Evolutionary conservation across 2,797 vertebrate genomes (phyloP).

Genomic region (Myiothlypis coronata): DNA sequence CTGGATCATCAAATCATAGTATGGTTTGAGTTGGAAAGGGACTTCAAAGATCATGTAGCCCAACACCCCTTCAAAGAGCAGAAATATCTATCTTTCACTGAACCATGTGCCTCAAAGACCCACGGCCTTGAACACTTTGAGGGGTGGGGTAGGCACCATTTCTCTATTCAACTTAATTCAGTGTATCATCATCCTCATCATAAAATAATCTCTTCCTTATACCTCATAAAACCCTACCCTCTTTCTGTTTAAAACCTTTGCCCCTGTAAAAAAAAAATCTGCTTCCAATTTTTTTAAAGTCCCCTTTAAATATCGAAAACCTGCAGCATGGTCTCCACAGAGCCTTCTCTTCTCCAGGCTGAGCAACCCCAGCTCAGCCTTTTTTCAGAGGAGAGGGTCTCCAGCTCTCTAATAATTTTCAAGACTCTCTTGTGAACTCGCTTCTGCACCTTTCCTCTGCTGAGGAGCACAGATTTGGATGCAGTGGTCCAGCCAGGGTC

Average conservation of each 20-base stretch:
- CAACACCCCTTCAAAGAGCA: accelerated
- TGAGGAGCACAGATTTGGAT: not conserved
- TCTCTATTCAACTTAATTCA: not conserved
- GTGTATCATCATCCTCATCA: accelerated
- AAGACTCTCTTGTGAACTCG: accelerated
- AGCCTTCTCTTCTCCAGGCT: not conserved
- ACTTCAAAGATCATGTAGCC: not conserved
- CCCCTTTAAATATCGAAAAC: accelerated
- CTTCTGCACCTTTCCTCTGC: not conserved
- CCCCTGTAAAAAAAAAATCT: not conserved
- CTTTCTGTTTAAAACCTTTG: not conserved
- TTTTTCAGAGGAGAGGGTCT: not conserved
- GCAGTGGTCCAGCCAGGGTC: accelerated
- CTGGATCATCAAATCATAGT: not conserved
- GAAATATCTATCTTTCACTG: not conserved
- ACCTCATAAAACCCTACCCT: not conserved
- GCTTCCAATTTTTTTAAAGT: not conserved
- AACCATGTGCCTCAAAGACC: not conserved
- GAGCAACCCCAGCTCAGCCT: not conserved
- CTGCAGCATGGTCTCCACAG: accelerated
- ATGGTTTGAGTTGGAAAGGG: not conserved
- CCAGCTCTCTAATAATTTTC: not conserved
- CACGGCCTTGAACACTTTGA: not conserved
- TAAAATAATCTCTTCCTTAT: not conserved
- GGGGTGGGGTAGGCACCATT: accelerated